Evolutionary conservation across 2,113 vertebrate species (phyloP), one percentile per base, ranked within the genome.

Genomic region (Scomber colias): DNA sequence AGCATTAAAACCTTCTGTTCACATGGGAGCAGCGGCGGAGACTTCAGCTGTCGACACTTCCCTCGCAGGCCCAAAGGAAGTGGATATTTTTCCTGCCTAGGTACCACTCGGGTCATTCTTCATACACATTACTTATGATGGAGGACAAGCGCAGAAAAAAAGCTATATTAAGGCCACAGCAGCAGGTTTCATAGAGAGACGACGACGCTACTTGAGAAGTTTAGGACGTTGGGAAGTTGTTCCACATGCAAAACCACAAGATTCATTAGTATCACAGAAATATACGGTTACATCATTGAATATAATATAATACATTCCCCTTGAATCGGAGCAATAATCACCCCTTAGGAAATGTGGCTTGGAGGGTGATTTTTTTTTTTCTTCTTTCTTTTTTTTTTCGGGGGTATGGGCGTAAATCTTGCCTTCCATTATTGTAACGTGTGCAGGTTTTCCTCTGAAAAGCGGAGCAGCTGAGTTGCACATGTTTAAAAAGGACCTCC

Each of bases 331-430:
- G 82, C 88, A 94, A 96, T 96, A 97, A 97, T 94, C 94, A 94
- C 93, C 92, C 87, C 89, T 89, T 88, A 89, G 92, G 94, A 95
- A 93, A 91, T 74, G 90, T 93, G 90, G 94, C 91, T 3, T 77
- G 75, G 90, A 94, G 88, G 94, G 90, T 91, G 93, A 81, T 84
- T 80, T 48, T 51, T 49, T 21, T 21, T 21, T 21, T 21, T 21
- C 21, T 21, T 30, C 14, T 0, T 90, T n/a, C n/a, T 51, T 27
- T 27, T 27, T 27, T 27, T 27, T 27, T 27, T 27, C 24, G 1
- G 11, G 84, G 84, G 90, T 88, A 70, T 75, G 79, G 86, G 79
- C 84, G 95, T 97, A 97, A 98, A 97, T 98, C 96, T 96, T 93
- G 87, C 89, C 50, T 69, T 92, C 93, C 92, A 57, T 86, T 89